Conservation (phyloP, 2,797 vertebrate species). For the Melopsittacus undulatus region DNA sequence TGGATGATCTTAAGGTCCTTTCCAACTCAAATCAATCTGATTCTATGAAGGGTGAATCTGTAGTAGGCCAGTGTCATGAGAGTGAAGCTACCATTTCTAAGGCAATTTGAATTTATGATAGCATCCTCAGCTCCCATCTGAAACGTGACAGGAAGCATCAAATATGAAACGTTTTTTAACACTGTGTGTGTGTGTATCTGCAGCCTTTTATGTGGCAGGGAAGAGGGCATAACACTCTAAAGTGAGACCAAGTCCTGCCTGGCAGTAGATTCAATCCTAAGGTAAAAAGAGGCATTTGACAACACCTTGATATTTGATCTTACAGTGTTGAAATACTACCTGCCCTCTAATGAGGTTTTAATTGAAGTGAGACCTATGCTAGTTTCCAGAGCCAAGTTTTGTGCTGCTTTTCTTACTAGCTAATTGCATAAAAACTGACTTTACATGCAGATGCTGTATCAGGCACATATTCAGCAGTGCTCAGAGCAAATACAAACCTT, state of each 20-base stretch:
- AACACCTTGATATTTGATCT: background rate
- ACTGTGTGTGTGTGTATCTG: fast-evolving
- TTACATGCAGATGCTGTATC: background rate
- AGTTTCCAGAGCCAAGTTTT: background rate
- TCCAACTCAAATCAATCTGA: background rate
- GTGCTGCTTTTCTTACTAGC: background rate
- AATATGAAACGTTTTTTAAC: background rate
- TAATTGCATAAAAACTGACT: background rate
- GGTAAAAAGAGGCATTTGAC: background rate
- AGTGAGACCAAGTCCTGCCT: background rate
- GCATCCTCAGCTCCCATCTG: background rate
- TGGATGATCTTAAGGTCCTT: background rate
- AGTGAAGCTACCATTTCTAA: background rate
- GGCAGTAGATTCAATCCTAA: background rate
- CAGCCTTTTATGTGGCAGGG: background rate
- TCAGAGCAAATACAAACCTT: background rate
- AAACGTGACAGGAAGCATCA: background rate
- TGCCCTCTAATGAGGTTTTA: background rate
- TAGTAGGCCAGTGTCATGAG: background rate
- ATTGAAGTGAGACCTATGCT: background rate
- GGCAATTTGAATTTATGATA: background rate
- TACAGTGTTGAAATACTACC: background rate
- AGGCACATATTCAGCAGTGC: background rate
- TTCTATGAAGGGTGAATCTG: background rate
- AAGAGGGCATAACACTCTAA: background rate